phyloP scores from a whole-genome alignment of 92 coral and sea anemone species.

The Heteractis magnifica region DNA sequence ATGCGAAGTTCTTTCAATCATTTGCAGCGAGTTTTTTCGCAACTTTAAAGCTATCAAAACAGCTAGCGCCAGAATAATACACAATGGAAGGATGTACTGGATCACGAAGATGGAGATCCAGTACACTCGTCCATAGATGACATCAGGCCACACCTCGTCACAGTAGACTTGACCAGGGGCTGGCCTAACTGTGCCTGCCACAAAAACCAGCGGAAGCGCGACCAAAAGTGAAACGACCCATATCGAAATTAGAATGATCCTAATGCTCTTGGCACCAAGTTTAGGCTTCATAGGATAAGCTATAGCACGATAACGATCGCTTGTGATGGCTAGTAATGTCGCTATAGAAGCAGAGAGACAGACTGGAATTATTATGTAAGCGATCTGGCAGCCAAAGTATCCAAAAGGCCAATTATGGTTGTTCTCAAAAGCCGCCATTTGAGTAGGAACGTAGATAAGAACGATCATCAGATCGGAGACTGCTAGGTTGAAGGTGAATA shows the following conservation, averaged over 20 bases:
- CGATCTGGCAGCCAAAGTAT: constrained; percentile 75
- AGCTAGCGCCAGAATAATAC: constrained; percentile 68
- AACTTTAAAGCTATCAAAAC: constrained; percentile 63
- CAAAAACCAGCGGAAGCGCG: constrained; percentile 63
- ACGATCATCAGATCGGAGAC: constrained; percentile 80
- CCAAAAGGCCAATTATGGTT: constrained; percentile 94
- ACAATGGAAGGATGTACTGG: constrained; percentile 80
- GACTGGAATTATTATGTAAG: constrained; percentile 74
- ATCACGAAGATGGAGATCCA: constrained; percentile 94
- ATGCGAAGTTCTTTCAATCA: constrained; percentile 60
- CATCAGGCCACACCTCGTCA: constrained; percentile 80
- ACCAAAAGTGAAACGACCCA: constrained; percentile 71
- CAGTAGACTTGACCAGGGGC: constrained; percentile 71
- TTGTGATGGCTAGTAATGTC: constrained; percentile 84
- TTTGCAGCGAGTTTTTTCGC: constrained; percentile 56
- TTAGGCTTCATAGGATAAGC: constrained; percentile 89
- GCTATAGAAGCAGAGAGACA: constrained; percentile 80
- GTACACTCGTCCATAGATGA: constrained; percentile 49
- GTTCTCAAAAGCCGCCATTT: constrained; percentile 97
- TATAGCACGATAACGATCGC: constrained; percentile 46
- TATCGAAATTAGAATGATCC: constrained; percentile 62
- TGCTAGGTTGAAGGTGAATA: constrained; percentile 90
- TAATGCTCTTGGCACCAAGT: constrained; percentile 59
- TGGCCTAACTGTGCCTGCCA: constrained; percentile 58
- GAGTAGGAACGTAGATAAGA: constrained; percentile 85